Base-by-base conservation (phyloP, 2,888 invertebrate genomes). In the Chrysopilus asiliformis region DNA sequence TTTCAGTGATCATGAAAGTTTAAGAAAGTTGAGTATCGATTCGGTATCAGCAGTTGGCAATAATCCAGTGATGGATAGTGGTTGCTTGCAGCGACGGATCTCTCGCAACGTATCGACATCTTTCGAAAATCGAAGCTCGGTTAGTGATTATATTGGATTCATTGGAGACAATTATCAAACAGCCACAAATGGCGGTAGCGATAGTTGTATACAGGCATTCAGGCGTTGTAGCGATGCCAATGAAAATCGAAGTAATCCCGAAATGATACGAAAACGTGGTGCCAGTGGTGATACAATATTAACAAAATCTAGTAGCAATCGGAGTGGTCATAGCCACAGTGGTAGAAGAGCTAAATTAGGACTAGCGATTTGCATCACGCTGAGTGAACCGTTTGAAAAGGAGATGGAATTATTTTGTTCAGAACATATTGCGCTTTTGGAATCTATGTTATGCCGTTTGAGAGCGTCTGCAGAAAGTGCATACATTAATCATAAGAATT, bases 401-500 rank as follows among this genome's bases (percentile, higher is more conserved):
- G 71, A 76, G 49, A 70, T 82, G 64, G 74, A 82, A 45, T 67
- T 73, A 30, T 79, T 80, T 44, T 74, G 86, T 49, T 73, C 86
- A 61, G 84, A 89, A 46, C 86, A 87, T 51, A 79, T 83, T 33
- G 74, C 77, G 0, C 66, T 83, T 38, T 52, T 86, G 10, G 83
- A 84, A 53, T 71, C 78, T 9, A 68, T 82, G 58, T 61, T 85
- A 30, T 77, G 77, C 54, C 70, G 83, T 16, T 56, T 90, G 36
- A 71, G 81, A 3, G 60, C 72, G 27, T 70, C 72, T 4, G 72
- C 79, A 0, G 71, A 82, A 50, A 60, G 68, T 6, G 82, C 82
- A 0, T 80, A 79, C 37, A 58, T 64, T 39, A 66, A 65, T 45
- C 55, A 53, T 38, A 45, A 56, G 49, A 42, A 41, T 62, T 72